Conservation (phyloP, 2,113 vertebrate species). For the Xyliphius kryptos region DNA sequence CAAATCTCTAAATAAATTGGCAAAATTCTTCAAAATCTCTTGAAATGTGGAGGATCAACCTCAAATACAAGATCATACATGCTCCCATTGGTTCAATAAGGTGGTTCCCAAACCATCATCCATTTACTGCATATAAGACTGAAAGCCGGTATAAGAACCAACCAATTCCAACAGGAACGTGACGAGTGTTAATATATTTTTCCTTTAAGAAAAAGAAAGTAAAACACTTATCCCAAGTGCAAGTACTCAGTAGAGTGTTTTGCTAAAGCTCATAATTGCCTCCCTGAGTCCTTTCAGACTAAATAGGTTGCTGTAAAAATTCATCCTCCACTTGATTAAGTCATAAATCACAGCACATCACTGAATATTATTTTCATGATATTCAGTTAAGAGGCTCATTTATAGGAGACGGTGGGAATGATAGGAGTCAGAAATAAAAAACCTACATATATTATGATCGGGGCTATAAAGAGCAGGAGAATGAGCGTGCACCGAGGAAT, state of each 20-base stretch:
- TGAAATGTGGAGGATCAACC: no score
- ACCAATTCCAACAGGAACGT: no score
- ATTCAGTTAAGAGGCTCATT: constrained; percentile 15
- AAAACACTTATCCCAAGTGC: constrained; percentile 1
- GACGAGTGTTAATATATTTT: neutral
- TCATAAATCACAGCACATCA: constrained; percentile 29
- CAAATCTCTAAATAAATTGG: no score
- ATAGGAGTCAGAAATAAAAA: constrained; percentile 7
- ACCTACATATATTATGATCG: constrained; percentile 18
- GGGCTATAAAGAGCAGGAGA: constrained; percentile 19
- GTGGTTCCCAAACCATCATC: no score
- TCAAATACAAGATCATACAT: no score
- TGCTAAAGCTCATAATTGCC: constrained; percentile 29
- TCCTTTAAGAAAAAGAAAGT: neutral
- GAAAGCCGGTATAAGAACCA: no score
- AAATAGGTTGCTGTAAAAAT: constrained; percentile 18
- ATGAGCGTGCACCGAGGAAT: constrained; percentile 3
- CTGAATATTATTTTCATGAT: constrained; percentile 29
- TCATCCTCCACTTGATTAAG: constrained; percentile 22
- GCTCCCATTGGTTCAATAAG: no score
- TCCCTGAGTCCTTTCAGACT: constrained; percentile 8
- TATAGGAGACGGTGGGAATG: constrained; percentile 29
- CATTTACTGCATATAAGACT: no score
- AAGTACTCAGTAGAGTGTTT: constrained; percentile 8
- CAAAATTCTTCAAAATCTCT: no score